A percentile compares a stretch with the other conserved stretches of the same genome.
These are phyloP conservation scores for Triplophysa yarkandensis DNA, from an alignment of 2,797 vertebrate genomes.

Conservation along the genomic window DNA sequence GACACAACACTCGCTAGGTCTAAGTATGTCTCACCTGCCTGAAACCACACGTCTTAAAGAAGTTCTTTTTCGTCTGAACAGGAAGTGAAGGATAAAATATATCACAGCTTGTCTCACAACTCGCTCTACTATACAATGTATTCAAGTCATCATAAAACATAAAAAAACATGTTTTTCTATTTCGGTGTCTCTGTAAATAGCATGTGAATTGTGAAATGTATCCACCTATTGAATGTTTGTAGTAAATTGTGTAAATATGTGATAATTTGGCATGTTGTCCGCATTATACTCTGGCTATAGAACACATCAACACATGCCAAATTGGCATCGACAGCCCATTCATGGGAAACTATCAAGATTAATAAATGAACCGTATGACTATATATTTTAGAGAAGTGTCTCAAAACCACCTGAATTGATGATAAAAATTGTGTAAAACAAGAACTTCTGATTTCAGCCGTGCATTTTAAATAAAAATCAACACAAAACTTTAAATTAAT, in stretches of 20 bases:
- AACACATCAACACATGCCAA: background rate
- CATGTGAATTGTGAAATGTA: background rate
- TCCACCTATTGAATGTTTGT: background rate
- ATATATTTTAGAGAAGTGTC: too few species aligned
- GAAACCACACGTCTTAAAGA: background rate
- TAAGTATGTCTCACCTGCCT: background rate
- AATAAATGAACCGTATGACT: background rate
- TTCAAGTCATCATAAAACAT: background rate
- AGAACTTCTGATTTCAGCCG: too few species aligned
- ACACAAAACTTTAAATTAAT: too few species aligned
- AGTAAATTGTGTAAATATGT: background rate
- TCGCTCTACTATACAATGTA: too few species aligned
- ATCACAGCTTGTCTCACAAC: background rate
- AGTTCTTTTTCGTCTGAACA: background rate
- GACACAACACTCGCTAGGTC: conserved; percentile 2
- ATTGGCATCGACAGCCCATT: background rate
- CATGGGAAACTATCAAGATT: background rate
- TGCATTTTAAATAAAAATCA: too few species aligned
- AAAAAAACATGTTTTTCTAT: background rate
- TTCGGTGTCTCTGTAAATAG: background rate
- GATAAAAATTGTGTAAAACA: too few species aligned
- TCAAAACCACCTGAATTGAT: too few species aligned
- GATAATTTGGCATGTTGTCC: conserved; percentile 1
- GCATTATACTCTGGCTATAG: background rate
- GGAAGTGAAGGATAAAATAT: background rate